These are phyloP conservation scores for Capitulum mitella DNA, from an alignment of 2,888 invertebrate species.

Conservation along the genomic window DNA sequence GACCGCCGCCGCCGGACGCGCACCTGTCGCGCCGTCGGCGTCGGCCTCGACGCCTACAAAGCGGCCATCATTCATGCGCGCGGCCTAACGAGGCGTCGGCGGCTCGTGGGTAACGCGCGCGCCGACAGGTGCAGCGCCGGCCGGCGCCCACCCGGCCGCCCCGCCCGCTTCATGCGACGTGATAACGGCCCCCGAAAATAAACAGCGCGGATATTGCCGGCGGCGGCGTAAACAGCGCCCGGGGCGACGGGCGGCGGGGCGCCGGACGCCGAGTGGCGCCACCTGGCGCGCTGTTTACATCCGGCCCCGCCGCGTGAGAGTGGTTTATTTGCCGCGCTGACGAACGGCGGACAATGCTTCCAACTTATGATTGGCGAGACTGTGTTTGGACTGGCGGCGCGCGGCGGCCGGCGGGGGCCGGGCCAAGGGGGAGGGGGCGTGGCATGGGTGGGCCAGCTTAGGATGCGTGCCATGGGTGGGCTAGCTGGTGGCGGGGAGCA, in stretches of 20 bases:
- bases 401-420: too few relatives aligned
- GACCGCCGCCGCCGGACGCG: not conserved
- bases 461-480: too few relatives aligned
- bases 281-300: slow-evolving; percentile 47
- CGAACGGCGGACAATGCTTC: not conserved
- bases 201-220: not conserved
- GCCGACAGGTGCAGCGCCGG: not conserved
- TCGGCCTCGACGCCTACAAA: not conserved
- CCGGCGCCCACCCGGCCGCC: not conserved
- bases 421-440: too few relatives aligned
- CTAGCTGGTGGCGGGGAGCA: too few relatives aligned
- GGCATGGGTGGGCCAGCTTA: too few relatives aligned
- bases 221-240: not conserved
- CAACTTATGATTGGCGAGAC: not conserved
- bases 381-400: not conserved
- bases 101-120: not conserved
- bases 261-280: slow-evolving; percentile 48
- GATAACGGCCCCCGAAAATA: slow-evolving; percentile 9
- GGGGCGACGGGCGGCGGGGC: slow-evolving; percentile 1
- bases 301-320: not conserved
- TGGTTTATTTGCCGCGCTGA: not conserved
- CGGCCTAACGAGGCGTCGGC: not conserved
- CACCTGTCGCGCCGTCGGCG: not conserved
- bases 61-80: not conserved
- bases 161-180: not conserved